A percentile compares a stretch with the other conserved stretches of the same genome.
Conservation (phyloP, 2,113 vertebrate species). For the Pyxicephalus adspersus region DNA sequence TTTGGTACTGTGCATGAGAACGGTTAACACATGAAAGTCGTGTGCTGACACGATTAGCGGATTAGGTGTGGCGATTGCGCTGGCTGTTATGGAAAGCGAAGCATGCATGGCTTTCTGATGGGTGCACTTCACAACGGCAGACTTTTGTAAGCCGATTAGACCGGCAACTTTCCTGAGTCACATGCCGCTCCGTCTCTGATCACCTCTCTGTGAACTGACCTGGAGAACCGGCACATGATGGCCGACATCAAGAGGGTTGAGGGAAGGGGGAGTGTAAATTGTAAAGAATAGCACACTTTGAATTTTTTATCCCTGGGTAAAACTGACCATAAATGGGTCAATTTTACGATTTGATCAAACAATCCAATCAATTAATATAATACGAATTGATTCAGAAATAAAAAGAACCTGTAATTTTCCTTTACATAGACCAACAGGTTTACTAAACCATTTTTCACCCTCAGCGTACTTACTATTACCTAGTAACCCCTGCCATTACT, state of each 20-base stretch:
- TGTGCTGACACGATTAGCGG: constrained; percentile 66
- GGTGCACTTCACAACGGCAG: constrained; percentile 71
- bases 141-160: constrained; percentile 66
- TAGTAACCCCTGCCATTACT: no score
- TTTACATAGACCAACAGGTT: no score
- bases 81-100: constrained; percentile 72
- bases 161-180: constrained; percentile 68
- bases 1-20: constrained; percentile 28
- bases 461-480: no score
- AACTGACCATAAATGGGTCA: no score
- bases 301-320: background rate
- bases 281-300: constrained; percentile 40
- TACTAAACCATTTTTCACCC: no score
- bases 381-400: no score
- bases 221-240: constrained; percentile 67
- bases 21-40: constrained; percentile 55
- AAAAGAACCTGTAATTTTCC: no score
- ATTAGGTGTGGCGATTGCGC: constrained; percentile 69
- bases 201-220: constrained; percentile 66
- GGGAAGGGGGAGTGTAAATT: constrained; percentile 52
- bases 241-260: constrained; percentile 64
- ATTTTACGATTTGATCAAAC: no score
- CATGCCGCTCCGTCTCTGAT: constrained; percentile 58
- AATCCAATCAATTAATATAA: no score
- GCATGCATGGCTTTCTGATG: constrained; percentile 62